phyloP scores from a whole-genome alignment of 2,888 invertebrate genomes.

The Troilus luridus region DNA sequence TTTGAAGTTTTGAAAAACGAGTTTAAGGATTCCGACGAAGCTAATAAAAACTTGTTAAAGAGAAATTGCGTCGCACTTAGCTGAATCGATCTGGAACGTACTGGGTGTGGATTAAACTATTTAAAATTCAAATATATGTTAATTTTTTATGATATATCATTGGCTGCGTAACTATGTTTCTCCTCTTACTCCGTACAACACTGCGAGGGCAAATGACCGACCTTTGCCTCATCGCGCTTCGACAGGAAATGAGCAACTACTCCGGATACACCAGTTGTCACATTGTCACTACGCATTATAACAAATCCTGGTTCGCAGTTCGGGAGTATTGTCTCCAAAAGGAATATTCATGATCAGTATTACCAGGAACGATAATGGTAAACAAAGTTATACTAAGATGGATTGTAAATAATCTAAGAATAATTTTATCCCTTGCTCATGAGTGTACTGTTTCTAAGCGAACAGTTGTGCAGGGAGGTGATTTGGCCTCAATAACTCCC shows the following conservation, averaged over 20 bases:
- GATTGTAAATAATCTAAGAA: no score
- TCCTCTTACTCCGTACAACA: neutral
- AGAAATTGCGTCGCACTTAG: neutral
- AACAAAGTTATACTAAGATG: no score
- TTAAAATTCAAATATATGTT: neutral
- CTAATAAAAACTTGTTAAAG: no score
- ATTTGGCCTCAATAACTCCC: no score
- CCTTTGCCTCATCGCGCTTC: neutral
- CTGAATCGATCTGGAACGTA: neutral
- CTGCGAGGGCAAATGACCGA: conserved; percentile 9
- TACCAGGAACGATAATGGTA: no score
- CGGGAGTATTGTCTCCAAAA: neutral
- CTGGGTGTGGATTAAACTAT: neutral
- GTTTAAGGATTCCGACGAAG: no score
- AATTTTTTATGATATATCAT: neutral
- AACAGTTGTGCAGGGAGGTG: no score
- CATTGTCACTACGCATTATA: conserved; percentile 2
- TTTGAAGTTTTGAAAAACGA: no score
- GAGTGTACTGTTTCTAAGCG: no score
- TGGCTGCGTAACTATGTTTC: neutral
- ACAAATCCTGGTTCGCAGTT: neutral
- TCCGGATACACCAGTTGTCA: neutral
- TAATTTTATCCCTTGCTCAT: no score
- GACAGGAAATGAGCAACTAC: conserved; percentile 2
- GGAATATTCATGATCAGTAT: neutral